Base-by-base conservation (phyloP, 2,888 invertebrate genomes). In the Amphipoea lucens region DNA sequence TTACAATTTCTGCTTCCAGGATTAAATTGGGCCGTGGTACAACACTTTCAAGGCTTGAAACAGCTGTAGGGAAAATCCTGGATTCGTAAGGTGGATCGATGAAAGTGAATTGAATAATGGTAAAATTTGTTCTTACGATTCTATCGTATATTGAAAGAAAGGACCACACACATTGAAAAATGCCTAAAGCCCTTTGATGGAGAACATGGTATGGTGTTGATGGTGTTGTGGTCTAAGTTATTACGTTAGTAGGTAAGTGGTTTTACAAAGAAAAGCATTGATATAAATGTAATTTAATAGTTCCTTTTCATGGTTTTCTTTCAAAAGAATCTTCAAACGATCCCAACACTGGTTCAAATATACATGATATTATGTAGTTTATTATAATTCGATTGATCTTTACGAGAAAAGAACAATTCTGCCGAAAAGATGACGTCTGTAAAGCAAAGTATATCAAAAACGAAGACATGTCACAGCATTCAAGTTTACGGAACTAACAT, bases 401-500 rank as follows among this genome's bases (percentile, higher is more conserved):
- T 12, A 62, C 17, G 74, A 63, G 67, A 75, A 78, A 72, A 78
- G 60, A 63, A 65, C 12, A 23, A 73, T 17, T 48, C 62, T 9
- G n/a, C 62, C 57, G 20, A 63, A 63, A 70, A 40, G 36, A 45
- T 60, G 72, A 82, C 84, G 72, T 72, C 14, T 75, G 74, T 78
- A 65, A 74, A 67, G 73, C 75, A 84, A 72, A 68, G 62, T 63
- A 57, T 54, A 62, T 60, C 65, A 51, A 73, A 75, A 79, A 75
- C 40, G 29, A 74, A 79, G 78, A 76, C 86, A 82, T 80, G 87
- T 86, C 82, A 81, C 83, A 81, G 76, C 67, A 76, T 73, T 36
- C 66, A 78, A 86, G 88, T 79, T 82, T 81, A 87, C 81, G 73
- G 81, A 84, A 90, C 87, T 78, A 81, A 80, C 73, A 82, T 83